Conservation (phyloP, 2,888 invertebrate species). For the Villa cingulata region DNA sequence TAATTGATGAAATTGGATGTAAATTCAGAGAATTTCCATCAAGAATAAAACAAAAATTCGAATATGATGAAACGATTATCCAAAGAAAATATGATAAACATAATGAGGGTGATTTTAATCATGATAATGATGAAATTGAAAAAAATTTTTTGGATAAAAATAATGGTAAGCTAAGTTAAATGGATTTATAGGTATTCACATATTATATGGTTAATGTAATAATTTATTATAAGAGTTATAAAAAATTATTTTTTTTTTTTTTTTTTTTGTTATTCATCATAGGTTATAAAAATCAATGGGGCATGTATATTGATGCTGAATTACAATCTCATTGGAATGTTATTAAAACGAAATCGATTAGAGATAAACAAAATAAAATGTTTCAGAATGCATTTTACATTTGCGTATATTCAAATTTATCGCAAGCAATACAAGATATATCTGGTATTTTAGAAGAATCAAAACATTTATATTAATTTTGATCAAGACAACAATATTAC, state of each 20-base stretch:
- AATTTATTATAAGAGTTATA: no score
- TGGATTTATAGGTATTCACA: no score
- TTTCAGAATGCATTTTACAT: constrained; percentile 8
- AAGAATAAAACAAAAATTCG: constrained; percentile 3
- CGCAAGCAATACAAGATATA: constrained; percentile 8
- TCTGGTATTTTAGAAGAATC: constrained; percentile 9
- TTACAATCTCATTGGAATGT: no score
- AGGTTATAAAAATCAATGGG: no score
- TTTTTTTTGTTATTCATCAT: no score
- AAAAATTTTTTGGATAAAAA: no score
- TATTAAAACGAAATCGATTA: constrained; percentile 7
- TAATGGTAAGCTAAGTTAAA: no score
- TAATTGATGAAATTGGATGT: constrained; percentile 1
- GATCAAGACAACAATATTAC: no score
- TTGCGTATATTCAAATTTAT: constrained; percentile 2
- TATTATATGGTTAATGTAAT: no score
- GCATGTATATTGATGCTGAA: no score
- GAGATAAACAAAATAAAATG: constrained; percentile 1
- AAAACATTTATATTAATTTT: constrained; percentile 7
- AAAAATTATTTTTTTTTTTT: no score
- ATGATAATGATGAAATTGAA: neutral
- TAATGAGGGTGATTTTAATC: no score
- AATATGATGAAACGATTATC: constrained; percentile 7
- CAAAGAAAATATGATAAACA: neutral
- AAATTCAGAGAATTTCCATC: neutral